These are phyloP conservation scores for Vespertilio murinus DNA, from an alignment of 2,797 vertebrate species.

Conservation along the genomic window DNA sequence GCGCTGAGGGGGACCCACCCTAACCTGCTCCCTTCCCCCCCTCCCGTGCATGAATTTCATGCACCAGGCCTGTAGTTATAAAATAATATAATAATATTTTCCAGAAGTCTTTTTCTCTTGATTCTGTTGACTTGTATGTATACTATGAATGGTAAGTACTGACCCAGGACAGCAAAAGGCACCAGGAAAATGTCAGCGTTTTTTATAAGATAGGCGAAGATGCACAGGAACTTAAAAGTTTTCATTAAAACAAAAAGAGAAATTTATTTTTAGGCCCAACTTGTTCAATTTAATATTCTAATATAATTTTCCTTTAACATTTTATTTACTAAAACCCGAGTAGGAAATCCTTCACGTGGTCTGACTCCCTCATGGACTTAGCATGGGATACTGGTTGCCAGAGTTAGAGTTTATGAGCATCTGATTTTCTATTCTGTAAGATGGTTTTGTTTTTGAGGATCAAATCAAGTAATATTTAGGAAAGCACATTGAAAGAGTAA, in stretches of 20 bases:
- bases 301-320: neutral
- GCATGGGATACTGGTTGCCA: neutral
- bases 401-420: neutral
- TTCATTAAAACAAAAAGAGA: neutral
- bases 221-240: neutral
- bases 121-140: neutral
- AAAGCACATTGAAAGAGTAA: neutral
- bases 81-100: neutral
- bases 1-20: no score
- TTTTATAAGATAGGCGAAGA: neutral
- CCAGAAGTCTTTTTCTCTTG: neutral
- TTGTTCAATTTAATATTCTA: neutral
- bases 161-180: neutral
- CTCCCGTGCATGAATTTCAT: no score
- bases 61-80: neutral
- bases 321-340: neutral
- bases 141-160: neutral
- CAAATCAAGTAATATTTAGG: neutral
- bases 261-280: neutral
- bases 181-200: neutral
- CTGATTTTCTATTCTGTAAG: neutral
- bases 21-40: no score
- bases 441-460: neutral
- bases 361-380: neutral
- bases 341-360: neutral